A percentile compares a stretch with the other conserved stretches of the same genome.
These are phyloP conservation scores for Chrysopilus asiliformis DNA, from an alignment of 2,888 invertebrate genomes.

Conservation along the genomic window DNA sequence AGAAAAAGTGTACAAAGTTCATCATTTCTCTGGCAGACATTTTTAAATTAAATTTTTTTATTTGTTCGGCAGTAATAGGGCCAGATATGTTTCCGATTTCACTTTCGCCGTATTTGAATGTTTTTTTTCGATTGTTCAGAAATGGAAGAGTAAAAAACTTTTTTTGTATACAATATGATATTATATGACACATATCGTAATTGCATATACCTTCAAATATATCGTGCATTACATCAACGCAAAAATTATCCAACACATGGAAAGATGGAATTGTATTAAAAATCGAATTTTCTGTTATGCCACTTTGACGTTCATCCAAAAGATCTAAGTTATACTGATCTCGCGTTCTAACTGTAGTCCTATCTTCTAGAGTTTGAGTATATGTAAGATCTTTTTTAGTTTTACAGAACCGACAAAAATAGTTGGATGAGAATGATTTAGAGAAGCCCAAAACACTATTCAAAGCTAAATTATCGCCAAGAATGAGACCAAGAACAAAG, in stretches of 20 bases:
- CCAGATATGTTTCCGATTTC: conserved; percentile 17
- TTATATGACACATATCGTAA: conserved; percentile 15
- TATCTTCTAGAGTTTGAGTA: conserved; percentile 12
- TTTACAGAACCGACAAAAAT: conserved; percentile 16
- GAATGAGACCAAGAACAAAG: conserved; percentile 12
- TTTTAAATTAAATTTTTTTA: conserved; percentile 11
- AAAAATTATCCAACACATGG: conserved; percentile 17
- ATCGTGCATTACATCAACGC: conserved; percentile 17
- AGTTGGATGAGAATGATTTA: conserved; percentile 17
- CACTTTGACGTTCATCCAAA: conserved; percentile 11
- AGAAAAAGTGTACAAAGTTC: no score
- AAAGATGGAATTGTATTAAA: conserved; percentile 18
- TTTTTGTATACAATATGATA: conserved; percentile 15
- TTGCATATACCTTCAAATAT: conserved; percentile 17
- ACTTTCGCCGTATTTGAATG: conserved; percentile 17
- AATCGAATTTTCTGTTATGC: conserved; percentile 17
- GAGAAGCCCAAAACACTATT: conserved; percentile 11
- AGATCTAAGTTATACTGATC: conserved; percentile 16
- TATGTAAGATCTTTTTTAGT: conserved; percentile 11
- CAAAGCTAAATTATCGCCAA: conserved; percentile 12
- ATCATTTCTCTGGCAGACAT: conserved; percentile 7
- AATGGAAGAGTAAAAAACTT: conserved; percentile 17
- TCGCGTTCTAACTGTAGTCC: conserved; percentile 12
- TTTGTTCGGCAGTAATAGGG: conserved; percentile 12
- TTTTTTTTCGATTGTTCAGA: conserved; percentile 17